These are phyloP conservation scores for Brenthis hecate DNA, from an alignment of 2,888 invertebrate genomes.

Conservation along the genomic window DNA sequence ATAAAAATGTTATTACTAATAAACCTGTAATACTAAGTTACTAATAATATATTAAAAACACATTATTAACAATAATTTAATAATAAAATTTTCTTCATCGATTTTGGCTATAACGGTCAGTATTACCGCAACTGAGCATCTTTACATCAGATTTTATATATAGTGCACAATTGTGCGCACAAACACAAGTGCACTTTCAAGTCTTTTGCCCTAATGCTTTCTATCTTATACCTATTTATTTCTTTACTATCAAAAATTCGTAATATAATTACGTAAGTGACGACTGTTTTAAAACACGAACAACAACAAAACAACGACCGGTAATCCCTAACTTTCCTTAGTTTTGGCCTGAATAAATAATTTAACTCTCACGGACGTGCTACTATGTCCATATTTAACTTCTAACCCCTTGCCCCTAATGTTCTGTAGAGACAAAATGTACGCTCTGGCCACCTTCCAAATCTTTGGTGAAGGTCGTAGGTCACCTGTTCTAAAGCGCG, in stretches of 20 bases:
- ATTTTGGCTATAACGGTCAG: no score
- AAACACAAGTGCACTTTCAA: no score
- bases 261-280: slow-evolving; percentile 1
- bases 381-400: slow-evolving; percentile 58
- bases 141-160: no score
- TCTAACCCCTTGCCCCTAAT: slow-evolving; percentile 58
- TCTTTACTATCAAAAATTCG: not conserved
- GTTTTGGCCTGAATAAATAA: slow-evolving; percentile 47
- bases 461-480: slow-evolving; percentile 62
- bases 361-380: slow-evolving; percentile 42
- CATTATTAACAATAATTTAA: no score
- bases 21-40: no score
- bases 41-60: no score
- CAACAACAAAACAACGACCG: slow-evolving; percentile 36
- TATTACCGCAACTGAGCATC: no score
- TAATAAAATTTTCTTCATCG: no score
- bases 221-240: not conserved
- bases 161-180: no score
- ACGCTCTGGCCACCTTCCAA: slow-evolving; percentile 68
- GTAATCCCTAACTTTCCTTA: slow-evolving; percentile 41
- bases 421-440: slow-evolving; percentile 62
- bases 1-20: no score
- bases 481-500: slow-evolving; percentile 68
- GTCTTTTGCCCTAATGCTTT: no score
- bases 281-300: slow-evolving; percentile 31